phyloP scores from a whole-genome alignment of 2,113 vertebrate species.

The Phocoena sinus region DNA sequence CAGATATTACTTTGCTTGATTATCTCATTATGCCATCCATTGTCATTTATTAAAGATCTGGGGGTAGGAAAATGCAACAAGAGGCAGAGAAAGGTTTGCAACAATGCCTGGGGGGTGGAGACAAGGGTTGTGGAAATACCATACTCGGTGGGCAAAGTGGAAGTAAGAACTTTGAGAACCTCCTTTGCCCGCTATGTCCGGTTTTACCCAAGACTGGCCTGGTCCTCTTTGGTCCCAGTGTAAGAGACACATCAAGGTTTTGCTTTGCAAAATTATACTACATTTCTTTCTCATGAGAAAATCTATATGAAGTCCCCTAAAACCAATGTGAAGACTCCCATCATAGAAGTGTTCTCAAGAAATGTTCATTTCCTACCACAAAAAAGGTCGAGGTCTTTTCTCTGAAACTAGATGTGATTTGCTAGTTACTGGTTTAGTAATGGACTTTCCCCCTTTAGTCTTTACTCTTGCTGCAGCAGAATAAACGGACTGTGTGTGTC shows the following conservation, averaged over 20 bases:
- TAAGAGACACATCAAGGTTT: neutral
- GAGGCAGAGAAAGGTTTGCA: neutral
- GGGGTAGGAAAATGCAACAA: neutral
- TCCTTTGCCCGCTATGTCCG: neutral
- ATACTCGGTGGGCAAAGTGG: fast-evolving
- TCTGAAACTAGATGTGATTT: neutral
- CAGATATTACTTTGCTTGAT: neutral
- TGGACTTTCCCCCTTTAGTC: neutral
- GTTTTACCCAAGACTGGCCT: neutral
- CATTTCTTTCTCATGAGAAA: neutral
- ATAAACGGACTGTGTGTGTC: neutral
- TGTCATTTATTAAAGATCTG: neutral
- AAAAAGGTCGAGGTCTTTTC: neutral
- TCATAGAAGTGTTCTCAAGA: neutral
- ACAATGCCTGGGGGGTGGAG: neutral
- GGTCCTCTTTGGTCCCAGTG: neutral
- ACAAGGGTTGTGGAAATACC: too few species aligned
- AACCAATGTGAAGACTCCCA: neutral
- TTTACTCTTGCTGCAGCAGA: neutral
- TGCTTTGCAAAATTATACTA: neutral
- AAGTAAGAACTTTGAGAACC: neutral
- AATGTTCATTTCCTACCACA: neutral
- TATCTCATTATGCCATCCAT: neutral
- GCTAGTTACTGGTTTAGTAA: neutral
- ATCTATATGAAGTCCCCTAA: neutral